Evolutionary conservation across 2,113 vertebrate species (phyloP).

Genomic region (Dinomys branickii): DNA sequence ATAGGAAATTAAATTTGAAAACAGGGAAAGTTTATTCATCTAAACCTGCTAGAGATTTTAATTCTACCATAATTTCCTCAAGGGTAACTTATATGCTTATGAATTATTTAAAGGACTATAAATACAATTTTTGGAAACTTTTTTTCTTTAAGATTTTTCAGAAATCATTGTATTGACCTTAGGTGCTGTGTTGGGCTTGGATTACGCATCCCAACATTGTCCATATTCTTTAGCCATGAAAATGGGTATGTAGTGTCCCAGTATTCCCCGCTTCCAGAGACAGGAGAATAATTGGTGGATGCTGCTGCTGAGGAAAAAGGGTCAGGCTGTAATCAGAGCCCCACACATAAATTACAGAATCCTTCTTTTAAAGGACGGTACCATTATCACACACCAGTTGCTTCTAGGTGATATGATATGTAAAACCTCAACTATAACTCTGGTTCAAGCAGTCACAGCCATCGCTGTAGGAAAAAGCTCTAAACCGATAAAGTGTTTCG

Average conservation of each 20-base stretch:
- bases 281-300: not conserved
- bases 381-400: not conserved
- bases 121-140: not conserved
- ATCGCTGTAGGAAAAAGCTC: slow-evolving; percentile 18
- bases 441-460: slow-evolving; percentile 7
- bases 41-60: not conserved
- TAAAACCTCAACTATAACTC: slow-evolving; percentile 28
- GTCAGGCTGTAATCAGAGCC: not conserved
- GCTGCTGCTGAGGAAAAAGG: not conserved
- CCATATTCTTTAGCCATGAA: not conserved
- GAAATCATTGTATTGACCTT: not conserved
- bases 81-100: not conserved
- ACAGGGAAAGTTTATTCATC: not conserved
- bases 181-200: not conserved
- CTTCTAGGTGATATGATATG: slow-evolving; percentile 14
- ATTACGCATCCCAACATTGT: not conserved
- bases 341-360: not conserved
- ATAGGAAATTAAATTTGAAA: not conserved
- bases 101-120: not conserved
- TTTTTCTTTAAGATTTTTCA: slow-evolving; percentile 11
- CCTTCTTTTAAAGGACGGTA: not conserved
- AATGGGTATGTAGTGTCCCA: not conserved
- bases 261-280: not conserved
- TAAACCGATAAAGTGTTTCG: slow-evolving; percentile 31
- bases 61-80: not conserved